phyloP scores from a whole-genome alignment of 2,113 vertebrate genomes.

The Crypturellus undulatus region DNA sequence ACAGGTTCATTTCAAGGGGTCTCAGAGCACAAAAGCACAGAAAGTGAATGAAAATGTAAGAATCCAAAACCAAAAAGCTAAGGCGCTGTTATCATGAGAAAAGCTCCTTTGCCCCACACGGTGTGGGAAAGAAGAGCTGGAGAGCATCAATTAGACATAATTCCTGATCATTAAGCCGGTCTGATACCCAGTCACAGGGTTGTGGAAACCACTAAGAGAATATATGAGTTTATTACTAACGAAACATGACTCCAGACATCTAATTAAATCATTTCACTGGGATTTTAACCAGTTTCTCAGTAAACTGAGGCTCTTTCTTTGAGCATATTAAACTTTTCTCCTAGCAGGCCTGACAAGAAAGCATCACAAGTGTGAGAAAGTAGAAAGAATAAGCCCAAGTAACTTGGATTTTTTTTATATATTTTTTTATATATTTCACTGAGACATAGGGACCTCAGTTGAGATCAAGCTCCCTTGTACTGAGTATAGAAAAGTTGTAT shows the following conservation, averaged over 20 bases:
- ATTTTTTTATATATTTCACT: background rate
- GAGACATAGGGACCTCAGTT: background rate
- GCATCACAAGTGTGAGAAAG: background rate
- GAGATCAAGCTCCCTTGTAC: background rate
- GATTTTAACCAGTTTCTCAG: background rate
- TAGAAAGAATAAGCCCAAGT: background rate
- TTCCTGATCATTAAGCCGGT: conserved; percentile 45
- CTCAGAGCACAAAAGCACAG: background rate
- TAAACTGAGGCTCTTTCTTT: conserved; percentile 22
- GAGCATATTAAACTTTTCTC: background rate
- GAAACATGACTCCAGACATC: background rate
- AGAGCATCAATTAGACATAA: conserved; percentile 53
- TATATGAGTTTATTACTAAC: background rate
- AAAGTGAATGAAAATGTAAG: background rate
- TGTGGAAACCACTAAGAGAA: conserved; percentile 43
- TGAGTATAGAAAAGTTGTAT: background rate
- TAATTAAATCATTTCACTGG: conserved; percentile 31
- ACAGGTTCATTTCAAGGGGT: background rate
- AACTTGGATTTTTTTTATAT: background rate
- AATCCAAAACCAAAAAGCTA: background rate
- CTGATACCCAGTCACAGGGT: conserved; percentile 46
- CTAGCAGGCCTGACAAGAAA: background rate
- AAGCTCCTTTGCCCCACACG: conserved; percentile 26
- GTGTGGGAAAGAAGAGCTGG: conserved; percentile 43
- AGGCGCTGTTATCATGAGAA: background rate